Evolutionary conservation across 2,113 vertebrate genomes (phyloP), one percentile per base, ranked within the genome.

Genomic region (Pterocles burchelli): DNA sequence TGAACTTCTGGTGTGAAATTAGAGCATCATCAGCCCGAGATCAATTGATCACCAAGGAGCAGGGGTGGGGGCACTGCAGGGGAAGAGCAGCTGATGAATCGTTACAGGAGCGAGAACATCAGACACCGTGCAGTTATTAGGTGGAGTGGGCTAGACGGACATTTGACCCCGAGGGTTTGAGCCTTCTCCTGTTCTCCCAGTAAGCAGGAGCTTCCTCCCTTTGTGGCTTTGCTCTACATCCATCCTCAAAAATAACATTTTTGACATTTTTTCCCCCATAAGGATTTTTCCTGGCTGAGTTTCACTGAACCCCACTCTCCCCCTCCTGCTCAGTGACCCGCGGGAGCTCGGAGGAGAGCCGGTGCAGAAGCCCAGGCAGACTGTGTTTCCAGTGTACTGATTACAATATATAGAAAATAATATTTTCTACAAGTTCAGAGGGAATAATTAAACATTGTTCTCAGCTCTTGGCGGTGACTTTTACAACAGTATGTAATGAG

Each of bases 351-450:
- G 2, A 43, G 91, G 26, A 83, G 43, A 84, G 68, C 29, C 65
- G 10, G 68, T 0, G 1, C 45, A 2, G 34, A 51, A 59, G 76
- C 46, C 29, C 61, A 59, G 85, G 63, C 34, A 63, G 83, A 20
- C n/a, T 14, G 20, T 0, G 20, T 10, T 87, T 62, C 43, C 77
- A 34, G 70, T 14, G 71, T 59, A 34, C 86, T 80, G 68, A 90
- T 94, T 76, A 75, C 92, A 90, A 81, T 52, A 90, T 13, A 83
- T 61, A 95, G 34, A 92, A 80, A 95, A 88, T 61, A 86, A 67
- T 92, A 63, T 57, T 92, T 83, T 49, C 79, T 89, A 94, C 96
- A 88, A 92, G 86, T 96, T 97, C 95, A 96, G 82, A 93, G 93
- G 95, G 95, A 93, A 93, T 93, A 94, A 95, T 84, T 95, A 90